These are phyloP conservation scores for Agonum fuliginosum DNA, from an alignment of 2,888 invertebrate species.

Conservation along the genomic window DNA sequence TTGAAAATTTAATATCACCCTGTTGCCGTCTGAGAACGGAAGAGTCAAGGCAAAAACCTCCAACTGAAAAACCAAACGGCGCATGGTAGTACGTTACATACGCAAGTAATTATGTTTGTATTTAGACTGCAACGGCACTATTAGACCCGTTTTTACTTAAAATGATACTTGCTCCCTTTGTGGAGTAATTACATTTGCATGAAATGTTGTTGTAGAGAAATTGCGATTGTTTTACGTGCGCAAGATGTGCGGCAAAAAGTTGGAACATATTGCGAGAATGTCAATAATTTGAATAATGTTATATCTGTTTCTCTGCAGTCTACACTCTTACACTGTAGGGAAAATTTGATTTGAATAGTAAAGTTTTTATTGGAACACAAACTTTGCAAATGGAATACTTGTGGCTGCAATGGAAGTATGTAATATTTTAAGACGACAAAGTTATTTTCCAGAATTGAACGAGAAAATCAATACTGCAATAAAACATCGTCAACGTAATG, in stretches of 20 bases:
- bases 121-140: conserved; percentile 31
- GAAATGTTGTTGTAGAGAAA: conserved; percentile 6
- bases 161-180: not conserved
- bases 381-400: too few relatives aligned
- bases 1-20: conserved; percentile 55
- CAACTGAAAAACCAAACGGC: conserved; percentile 7
- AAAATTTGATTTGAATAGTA: not conserved
- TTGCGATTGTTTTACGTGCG: not conserved
- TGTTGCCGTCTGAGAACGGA: conserved; percentile 21
- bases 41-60: conserved; percentile 19
- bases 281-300: conserved; percentile 39
- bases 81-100: conserved; percentile 23
- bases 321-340: too few relatives aligned
- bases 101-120: conserved; percentile 37
- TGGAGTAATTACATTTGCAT: conserved; percentile 40
- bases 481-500: too few relatives aligned
- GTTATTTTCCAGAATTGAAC: too few relatives aligned
- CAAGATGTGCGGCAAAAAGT: conserved; percentile 6
- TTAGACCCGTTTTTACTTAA: conserved; percentile 31
- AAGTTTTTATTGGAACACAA: too few relatives aligned
- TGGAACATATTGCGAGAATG: conserved; percentile 15
- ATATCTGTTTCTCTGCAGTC: conserved; percentile 11
- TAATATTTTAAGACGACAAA: too few relatives aligned
- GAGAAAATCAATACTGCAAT: too few relatives aligned
- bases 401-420: too few relatives aligned